Evolutionary conservation across 2,113 vertebrate species (phyloP), one percentile per base, ranked within the genome.

Genomic region (Datnioides undecimradiatus): DNA sequence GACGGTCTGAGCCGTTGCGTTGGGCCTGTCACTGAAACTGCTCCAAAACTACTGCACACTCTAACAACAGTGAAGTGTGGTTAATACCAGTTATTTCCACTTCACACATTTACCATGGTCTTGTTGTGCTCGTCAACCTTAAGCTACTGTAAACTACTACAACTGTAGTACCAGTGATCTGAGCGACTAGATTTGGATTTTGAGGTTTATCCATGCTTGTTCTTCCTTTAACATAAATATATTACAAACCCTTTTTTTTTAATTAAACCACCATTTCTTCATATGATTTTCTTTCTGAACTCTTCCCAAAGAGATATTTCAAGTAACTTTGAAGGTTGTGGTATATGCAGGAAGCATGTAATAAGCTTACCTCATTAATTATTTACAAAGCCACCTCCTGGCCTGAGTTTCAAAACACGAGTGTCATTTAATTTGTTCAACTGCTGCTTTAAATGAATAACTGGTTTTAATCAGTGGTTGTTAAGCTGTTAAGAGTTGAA

Each of bases 351-450:
- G 48, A 84, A 64, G 19, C 48, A 64, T 72, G 62, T 21, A 19
- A 72, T 58, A 17, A 64, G 62, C 57, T 65, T 58, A 65, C 13
- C 55, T 31, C 19, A 51, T 68, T 73, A 17, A 78, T 76, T 67
- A 60, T 66, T 71, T 52, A 46, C 45, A 70, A 65, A 29, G 36
- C 21, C 33, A 48, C 25, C 10, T 36, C 51, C 43, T 64, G 63
- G 29, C 51, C 23, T 40, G 11, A 65, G 13, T 59, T 52, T 27
- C 55, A 58, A n/a, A 31, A 19, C 17, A 49, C 4, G 58, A 54
- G 45, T 40, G 29, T 78, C 23, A 78, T 58, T 25, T n/a, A 31
- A 48, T 76, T 40, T 45, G 33, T 66, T 73, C 16, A n/a, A 62
- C 41, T 40, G 62, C 27, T 55, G 23, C 34, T 65, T 79, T 29